A percentile compares a stretch with the other conserved stretches of the same genome.
phyloP scores from a whole-genome alignment of 1,140 invertebrate genomes.

The Pachypsylla venusta region DNA sequence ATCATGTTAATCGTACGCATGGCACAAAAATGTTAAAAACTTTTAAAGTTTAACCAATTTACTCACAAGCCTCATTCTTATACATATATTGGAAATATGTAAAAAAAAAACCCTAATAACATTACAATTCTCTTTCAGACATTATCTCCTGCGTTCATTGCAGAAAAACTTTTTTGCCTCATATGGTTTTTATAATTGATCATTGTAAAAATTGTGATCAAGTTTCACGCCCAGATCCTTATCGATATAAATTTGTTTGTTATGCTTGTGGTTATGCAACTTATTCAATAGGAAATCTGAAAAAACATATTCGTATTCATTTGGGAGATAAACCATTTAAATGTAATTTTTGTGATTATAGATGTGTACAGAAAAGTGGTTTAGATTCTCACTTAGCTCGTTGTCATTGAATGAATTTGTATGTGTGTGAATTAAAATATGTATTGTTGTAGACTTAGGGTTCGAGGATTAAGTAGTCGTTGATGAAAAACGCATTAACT shows the following conservation, averaged over 20 bases:
- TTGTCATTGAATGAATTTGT: not conserved
- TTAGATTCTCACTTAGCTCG: not conserved
- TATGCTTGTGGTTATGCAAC: not conserved
- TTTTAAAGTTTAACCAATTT: no score
- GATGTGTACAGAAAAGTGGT: not conserved
- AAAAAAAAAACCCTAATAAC: no score
- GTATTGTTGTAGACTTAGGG: no score
- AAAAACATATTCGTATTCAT: constrained; percentile 37
- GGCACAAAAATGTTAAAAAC: no score
- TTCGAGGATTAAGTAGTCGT: no score
- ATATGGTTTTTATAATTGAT: not conserved
- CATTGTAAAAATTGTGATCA: not conserved
- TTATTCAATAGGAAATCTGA: constrained; percentile 28
- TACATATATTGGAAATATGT: no score
- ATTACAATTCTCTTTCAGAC: not conserved
- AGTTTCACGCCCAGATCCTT: not conserved
- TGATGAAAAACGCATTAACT: no score
- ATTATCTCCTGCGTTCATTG: not conserved
- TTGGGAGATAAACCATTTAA: constrained; percentile 46
- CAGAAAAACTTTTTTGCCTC: not conserved
- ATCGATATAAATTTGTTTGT: not conserved
- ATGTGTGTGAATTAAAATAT: no score
- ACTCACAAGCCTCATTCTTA: no score
- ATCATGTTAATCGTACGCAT: not conserved
- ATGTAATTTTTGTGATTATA: constrained; percentile 38